A percentile compares a stretch with the other conserved stretches of the same genome.
phyloP scores from a whole-genome alignment of 2,113 vertebrate genomes.

The Pelecanus crispus region DNA sequence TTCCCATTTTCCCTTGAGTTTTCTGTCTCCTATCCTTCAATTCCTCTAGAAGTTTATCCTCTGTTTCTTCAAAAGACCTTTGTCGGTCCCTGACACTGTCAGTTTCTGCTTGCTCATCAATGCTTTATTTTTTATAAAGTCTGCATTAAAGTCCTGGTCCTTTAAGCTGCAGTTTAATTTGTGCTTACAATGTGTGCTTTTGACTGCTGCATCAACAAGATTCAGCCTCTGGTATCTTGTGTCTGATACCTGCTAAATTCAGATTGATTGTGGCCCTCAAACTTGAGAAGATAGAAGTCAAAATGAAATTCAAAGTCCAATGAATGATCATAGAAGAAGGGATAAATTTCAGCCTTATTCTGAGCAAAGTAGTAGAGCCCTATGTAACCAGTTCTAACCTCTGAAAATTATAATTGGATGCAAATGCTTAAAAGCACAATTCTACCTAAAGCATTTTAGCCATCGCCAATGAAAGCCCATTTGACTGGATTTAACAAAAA shows the following conservation, averaged over 20 bases:
- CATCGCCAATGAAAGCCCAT: not conserved
- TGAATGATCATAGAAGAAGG: not conserved
- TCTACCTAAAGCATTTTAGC: not conserved
- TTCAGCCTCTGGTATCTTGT: not conserved
- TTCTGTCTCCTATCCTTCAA: not conserved
- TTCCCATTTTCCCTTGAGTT: not conserved
- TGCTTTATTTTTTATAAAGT: not conserved
- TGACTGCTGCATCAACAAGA: not conserved
- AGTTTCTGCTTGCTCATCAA: not conserved
- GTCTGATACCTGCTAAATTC: not conserved
- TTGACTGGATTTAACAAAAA: not conserved
- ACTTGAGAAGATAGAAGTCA: not conserved
- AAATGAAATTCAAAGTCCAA: not conserved
- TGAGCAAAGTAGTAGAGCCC: not conserved
- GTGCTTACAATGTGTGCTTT: not conserved
- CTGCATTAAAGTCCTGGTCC: not conserved
- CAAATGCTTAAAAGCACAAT: not conserved
- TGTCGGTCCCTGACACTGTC: not conserved
- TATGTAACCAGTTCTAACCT: not conserved
- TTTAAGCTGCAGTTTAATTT: not conserved
- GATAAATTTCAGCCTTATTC: not conserved
- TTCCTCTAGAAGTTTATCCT: not conserved
- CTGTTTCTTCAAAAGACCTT: not conserved
- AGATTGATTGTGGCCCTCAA: not conserved
- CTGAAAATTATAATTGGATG: not conserved